Evolutionary conservation across 2,888 invertebrate species (phyloP).

Genomic region (Scaptomyza tumidula): DNA sequence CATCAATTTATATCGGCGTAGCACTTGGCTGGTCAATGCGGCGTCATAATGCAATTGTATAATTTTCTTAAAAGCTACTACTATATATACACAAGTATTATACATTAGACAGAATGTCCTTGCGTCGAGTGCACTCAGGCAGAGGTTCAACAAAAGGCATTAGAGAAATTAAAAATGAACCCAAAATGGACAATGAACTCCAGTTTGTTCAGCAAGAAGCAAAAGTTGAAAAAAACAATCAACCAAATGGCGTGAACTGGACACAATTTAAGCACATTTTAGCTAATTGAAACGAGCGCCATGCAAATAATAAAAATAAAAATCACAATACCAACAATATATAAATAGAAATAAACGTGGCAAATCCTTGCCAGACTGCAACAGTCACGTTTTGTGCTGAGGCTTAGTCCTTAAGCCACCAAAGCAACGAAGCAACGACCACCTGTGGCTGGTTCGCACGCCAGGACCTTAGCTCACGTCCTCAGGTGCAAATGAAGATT

Average conservation of each 20-base stretch:
- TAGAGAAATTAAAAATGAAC: constrained; percentile 67
- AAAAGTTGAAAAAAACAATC: constrained; percentile 66
- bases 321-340: constrained; percentile 16
- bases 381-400: constrained; percentile 63
- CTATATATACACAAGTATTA: not conserved
- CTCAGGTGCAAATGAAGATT: constrained; percentile 82
- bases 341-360: constrained; percentile 43
- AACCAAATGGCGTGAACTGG: constrained; percentile 79
- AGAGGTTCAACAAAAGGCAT: constrained; percentile 64
- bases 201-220: constrained; percentile 40
- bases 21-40: constrained; percentile 66
- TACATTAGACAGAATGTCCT: constrained; percentile 19
- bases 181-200: constrained; percentile 65
- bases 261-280: constrained; percentile 71
- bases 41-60: constrained; percentile 79
- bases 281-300: constrained; percentile 81
- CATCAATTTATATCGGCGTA: constrained; percentile 60
- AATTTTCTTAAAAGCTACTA: constrained; percentile 75
- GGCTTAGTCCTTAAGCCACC: constrained; percentile 40
- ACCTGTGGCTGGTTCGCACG: constrained; percentile 64
- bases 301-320: constrained; percentile 65
- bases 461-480: constrained; percentile 50
- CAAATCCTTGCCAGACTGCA: constrained; percentile 60
- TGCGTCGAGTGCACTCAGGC: constrained; percentile 50
- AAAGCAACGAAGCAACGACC: constrained; percentile 35